Conservation (phyloP, 2,113 vertebrate species). For the Podarcis muralis region DNA sequence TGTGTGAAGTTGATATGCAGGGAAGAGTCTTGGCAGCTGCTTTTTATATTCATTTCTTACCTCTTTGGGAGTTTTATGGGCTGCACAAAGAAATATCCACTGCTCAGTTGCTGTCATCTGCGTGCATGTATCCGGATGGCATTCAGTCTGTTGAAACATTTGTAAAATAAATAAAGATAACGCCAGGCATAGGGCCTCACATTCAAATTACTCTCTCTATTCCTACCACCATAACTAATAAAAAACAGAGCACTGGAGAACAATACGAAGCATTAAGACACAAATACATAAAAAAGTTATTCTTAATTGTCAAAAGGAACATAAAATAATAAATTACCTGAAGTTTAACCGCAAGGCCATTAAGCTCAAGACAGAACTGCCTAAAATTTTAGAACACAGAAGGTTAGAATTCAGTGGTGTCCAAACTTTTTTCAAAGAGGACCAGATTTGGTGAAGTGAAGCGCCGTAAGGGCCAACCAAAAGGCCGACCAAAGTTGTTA, state of each 20-base stretch:
- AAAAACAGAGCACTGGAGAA: neutral
- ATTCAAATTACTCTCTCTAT: neutral
- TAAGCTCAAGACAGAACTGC: conserved; percentile 98
- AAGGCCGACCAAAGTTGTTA: no score
- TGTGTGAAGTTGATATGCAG: neutral
- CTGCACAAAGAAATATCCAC: conserved; percentile 99
- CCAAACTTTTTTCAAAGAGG: no score
- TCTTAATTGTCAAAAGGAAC: neutral
- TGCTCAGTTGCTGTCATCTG: conserved; percentile 99
- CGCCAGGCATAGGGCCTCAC: neutral
- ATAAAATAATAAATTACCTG: conserved; percentile 82
- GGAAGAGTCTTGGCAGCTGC: neutral
- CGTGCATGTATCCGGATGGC: conserved; percentile 97
- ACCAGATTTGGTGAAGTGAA: no score
- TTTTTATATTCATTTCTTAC: conserved; percentile 65
- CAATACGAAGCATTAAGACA: neutral
- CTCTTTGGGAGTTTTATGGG: conserved; percentile 99
- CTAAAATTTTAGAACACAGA: conserved; percentile 77
- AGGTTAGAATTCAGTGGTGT: conserved; percentile 24
- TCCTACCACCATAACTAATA: neutral
- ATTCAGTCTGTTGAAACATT: conserved; percentile 87
- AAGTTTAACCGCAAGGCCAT: conserved; percentile 97
- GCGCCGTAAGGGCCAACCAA: no score
- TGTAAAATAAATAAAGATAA: neutral
- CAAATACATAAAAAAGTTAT: neutral